phyloP scores from a whole-genome alignment of 2,888 invertebrate genomes.

The Drosophila subsilvestris region DNA sequence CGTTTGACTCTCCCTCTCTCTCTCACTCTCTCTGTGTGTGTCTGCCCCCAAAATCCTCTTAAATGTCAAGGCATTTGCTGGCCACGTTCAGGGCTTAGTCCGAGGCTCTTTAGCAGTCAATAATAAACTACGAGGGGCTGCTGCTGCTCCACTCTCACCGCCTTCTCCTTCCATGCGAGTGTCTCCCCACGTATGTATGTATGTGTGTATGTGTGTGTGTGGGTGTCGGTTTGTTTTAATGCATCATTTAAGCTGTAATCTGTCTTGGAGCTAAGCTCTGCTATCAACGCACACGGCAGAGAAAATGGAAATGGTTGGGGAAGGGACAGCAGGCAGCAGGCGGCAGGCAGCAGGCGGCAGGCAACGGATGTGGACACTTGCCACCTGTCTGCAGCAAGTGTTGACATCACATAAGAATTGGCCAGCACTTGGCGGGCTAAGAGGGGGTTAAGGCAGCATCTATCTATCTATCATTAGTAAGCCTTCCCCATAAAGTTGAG shows the following conservation, averaged over 20 bases:
- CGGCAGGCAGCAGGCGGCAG: not conserved
- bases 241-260: constrained; percentile 61
- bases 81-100: constrained; percentile 45
- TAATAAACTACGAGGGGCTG: constrained; percentile 38
- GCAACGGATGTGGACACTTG: constrained; percentile 11
- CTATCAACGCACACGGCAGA: constrained; percentile 49
- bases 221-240: constrained; percentile 53
- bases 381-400: not conserved
- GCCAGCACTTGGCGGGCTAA: not conserved
- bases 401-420: constrained; percentile 9
- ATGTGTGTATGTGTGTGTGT: constrained; percentile 11
- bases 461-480: not conserved
- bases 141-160: not conserved
- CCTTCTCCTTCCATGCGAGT: too few relatives aligned
- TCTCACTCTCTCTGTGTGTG: not conserved
- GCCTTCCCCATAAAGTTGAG: not conserved
- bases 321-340: not conserved
- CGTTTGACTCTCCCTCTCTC: not conserved
- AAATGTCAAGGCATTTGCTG: constrained; percentile 48
- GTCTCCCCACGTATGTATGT: not conserved
- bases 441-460: not conserved
- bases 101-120: constrained; percentile 53
- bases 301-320: constrained; percentile 26
- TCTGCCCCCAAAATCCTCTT: constrained; percentile 44
- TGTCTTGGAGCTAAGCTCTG: constrained; percentile 52